Evolutionary conservation across 1,140 invertebrate species (phyloP), one percentile per base, ranked within the genome.

Genomic region (Pogonus chalceus): DNA sequence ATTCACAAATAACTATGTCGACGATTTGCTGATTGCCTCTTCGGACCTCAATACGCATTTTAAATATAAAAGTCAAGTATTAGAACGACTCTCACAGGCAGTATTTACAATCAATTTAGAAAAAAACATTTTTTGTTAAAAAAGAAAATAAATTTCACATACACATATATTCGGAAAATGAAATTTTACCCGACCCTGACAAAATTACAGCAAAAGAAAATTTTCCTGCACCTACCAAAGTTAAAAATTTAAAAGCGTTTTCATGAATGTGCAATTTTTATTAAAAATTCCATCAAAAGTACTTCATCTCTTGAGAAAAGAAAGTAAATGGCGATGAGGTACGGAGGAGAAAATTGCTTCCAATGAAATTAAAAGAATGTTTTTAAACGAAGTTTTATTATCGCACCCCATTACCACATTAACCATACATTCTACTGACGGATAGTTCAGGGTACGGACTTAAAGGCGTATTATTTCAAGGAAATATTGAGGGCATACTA

Each of bases 1-100:
- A 1, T 58, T 56, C 4, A 46, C 56, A 0, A 57, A 61, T 2
- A 54, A 55, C 3, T 65, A 59, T 22, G 54, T 63, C 0, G 61
- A 67, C 49, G 60, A 63, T 20, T 16, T 66, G 18, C 35, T 68
- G 0, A 48, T 58, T 1, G 49, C 60, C n/a, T 65, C 63, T 0
- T 37, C 56, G 0, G 20, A 43, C 1, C 50, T 57, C 7, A 53
- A 62, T 18, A 37, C 60, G 20, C 63, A 69, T 48, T 14, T 65
- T 1, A 0, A 58, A 9, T 56, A 64, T 26, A 21, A 65, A 0
- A 31, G 57, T 23, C 0, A 22, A 18, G 16, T 64, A 26, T 53
- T 67, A 1, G 20, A 37, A 0, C 16, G 58, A 21, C 52, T 67
- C 4, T 2, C 23, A 16, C 18, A 58, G 24, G 46, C 58, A 14